Base-by-base conservation (phyloP, 2,888 invertebrate genomes). In the Drosophila maculinotata region DNA sequence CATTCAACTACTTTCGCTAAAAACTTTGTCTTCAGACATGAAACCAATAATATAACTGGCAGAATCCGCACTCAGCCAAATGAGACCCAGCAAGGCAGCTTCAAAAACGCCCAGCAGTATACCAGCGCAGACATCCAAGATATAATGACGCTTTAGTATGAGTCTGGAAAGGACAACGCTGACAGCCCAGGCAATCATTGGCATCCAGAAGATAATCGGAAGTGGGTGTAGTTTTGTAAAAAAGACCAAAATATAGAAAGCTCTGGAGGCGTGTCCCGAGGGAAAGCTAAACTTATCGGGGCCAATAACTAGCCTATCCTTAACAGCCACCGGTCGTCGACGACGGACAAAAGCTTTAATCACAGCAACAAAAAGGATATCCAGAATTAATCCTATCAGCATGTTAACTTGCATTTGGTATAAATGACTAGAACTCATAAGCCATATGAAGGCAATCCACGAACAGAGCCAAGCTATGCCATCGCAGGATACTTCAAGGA, bases 261-360 rank as follows among this genome's bases (percentile, higher is more conserved):
- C 94, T 76, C 99, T 92, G 23, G 98, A 97, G 0, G 97, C 95
- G 91, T 99, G 99, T 0, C 98, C 98, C 0, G 98, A 99, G 9
- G 99, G 99, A 90, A 99, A 99, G 44, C 94, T 94, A 44, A 95
- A 99, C 84, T 97, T 95, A 91, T 98, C 98, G 0, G 97, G 96
- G 0, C 97, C 96, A 15, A 97, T 92, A 30, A 93, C 93, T 64
- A 95, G 91, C 73, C 95, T 93, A 89, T 96, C 95, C 75, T 94
- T 94, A 64, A 92, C 92, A 12, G 92, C 90, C 87, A 94, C 94
- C 0, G 98, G 98, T 26, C 98, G 93, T 76, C 95, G 93, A 85
- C 98, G 93, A 67, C 97, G 93, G 5, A 95, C 94, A 52, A 94
- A 90, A 0, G 97, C 95, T 92, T 98, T 98, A 9, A 95, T 82